A percentile compares a stretch with the other conserved stretches of the same genome.
Conservation (phyloP, 2,797 vertebrate species). For the Huso huso region DNA sequence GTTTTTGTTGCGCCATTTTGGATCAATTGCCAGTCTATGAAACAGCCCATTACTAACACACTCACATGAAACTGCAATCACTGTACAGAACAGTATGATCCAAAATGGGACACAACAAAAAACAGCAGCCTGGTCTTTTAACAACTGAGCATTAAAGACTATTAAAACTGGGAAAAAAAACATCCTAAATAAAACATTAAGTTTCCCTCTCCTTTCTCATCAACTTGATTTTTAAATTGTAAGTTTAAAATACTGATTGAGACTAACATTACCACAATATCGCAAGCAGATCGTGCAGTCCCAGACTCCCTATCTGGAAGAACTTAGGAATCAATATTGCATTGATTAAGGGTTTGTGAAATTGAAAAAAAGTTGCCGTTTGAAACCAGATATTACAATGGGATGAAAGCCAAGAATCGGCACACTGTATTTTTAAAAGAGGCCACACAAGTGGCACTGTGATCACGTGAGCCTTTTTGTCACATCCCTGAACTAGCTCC, state of each 20-base stretch:
- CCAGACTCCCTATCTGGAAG: background rate
- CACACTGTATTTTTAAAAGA: slow-evolving; percentile 57
- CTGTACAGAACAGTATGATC: too few species aligned
- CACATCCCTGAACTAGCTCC: slow-evolving; percentile 76
- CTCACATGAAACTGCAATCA: too few species aligned
- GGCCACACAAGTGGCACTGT: slow-evolving; percentile 67
- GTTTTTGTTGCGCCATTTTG: too few species aligned
- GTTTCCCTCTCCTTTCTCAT: background rate
- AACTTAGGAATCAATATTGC: slow-evolving; percentile 21
- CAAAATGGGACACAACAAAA: too few species aligned
- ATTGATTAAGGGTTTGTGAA: slow-evolving; percentile 59
- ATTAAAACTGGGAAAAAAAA: too few species aligned
- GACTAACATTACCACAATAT: background rate
- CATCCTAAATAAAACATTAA: too few species aligned
- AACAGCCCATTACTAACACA: too few species aligned
- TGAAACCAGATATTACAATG: slow-evolving; percentile 62
- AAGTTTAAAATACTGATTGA: background rate
- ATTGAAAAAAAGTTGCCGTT: slow-evolving; percentile 48
- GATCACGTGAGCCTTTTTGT: slow-evolving; percentile 66
- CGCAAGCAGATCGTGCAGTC: background rate
- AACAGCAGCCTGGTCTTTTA: too few species aligned
- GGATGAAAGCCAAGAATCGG: slow-evolving; percentile 62
- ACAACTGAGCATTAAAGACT: too few species aligned
- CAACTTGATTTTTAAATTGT: background rate
- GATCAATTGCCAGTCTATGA: too few species aligned